Percentiles rank a stretch among this genome's conserved stretches.
phyloP scores from a whole-genome alignment of 1,140 invertebrate species.

The Gonatopus flavifemur region DNA sequence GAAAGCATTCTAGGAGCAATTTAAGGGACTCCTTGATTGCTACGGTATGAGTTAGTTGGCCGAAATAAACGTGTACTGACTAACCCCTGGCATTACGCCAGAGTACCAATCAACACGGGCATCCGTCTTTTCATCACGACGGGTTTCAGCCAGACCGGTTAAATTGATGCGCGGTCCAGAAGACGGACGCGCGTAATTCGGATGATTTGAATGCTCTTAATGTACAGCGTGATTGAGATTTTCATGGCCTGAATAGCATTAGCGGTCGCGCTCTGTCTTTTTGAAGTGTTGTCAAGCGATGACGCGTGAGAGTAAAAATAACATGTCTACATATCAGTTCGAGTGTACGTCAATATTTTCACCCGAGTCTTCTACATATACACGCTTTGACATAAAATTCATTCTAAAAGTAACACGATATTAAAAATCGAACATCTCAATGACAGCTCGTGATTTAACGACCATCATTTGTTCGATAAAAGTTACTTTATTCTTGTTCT shows the following conservation, averaged over 20 bases:
- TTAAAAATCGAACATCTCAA: too few species aligned
- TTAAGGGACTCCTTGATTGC: too few species aligned
- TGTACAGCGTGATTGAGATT: conserved; percentile 28
- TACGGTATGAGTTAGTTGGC: conserved; percentile 23
- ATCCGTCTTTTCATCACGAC: conserved; percentile 48
- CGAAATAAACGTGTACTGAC: conserved; percentile 24
- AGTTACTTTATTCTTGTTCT: too few species aligned
- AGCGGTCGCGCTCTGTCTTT: conserved; percentile 18
- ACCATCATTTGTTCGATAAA: too few species aligned
- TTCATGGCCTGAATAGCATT: conserved; percentile 20
- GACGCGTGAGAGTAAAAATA: conserved; percentile 19
- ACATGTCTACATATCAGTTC: too few species aligned
- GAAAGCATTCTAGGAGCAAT: too few species aligned
- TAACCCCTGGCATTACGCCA: conserved; percentile 34
- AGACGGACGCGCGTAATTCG: conserved; percentile 39
- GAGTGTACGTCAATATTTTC: too few species aligned
- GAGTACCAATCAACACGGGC: conserved; percentile 38
- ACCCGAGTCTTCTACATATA: too few species aligned
- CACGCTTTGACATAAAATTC: too few species aligned
- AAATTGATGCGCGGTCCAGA: conserved; percentile 44
- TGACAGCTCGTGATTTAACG: too few species aligned
- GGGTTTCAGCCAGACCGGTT: conserved; percentile 30
- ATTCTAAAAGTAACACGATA: too few species aligned
- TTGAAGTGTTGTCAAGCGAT: conserved; percentile 8
- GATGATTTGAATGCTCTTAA: conserved; percentile 30